These are phyloP conservation scores for Drosophila nigromelanica DNA, from an alignment of 1,140 invertebrate genomes.

Conservation along the genomic window DNA sequence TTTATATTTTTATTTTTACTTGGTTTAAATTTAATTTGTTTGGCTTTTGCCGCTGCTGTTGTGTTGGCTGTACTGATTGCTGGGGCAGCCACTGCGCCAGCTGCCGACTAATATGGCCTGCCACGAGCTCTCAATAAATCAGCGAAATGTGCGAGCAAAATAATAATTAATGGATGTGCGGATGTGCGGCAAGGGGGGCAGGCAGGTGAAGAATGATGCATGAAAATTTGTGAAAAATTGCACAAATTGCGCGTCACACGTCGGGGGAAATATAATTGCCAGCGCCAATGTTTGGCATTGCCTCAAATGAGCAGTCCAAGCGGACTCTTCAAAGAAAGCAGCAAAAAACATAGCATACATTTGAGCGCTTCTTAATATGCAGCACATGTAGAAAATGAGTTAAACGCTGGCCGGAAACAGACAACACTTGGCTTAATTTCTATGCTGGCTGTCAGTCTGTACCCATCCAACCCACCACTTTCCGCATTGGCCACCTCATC, in stretches of 20 bases:
- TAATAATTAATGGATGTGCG: slow-evolving; percentile 68
- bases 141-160: slow-evolving; percentile 74
- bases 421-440: slow-evolving; percentile 78
- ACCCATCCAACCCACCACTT: not conserved
- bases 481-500: slow-evolving; percentile 16
- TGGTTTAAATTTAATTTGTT: slow-evolving; percentile 43
- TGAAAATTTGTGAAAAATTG: slow-evolving; percentile 81
- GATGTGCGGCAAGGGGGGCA: not conserved
- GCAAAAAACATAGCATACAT: slow-evolving; percentile 42
- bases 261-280: slow-evolving; percentile 56
- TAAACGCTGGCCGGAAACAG: slow-evolving; percentile 72
- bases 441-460: slow-evolving; percentile 33
- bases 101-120: slow-evolving; percentile 21
- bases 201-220: slow-evolving; percentile 50
- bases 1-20: slow-evolving; percentile 7
- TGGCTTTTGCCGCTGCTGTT: slow-evolving; percentile 27
- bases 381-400: slow-evolving; percentile 83
- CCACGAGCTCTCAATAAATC: slow-evolving; percentile 67
- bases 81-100: slow-evolving; percentile 22
- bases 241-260: slow-evolving; percentile 61
- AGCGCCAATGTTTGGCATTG: slow-evolving; percentile 18
- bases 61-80: slow-evolving; percentile 56
- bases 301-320: slow-evolving; percentile 55
- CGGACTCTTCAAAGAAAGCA: not conserved
- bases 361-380: slow-evolving; percentile 68